Evolutionary conservation across 2,888 invertebrate genomes (phyloP).

Genomic region (Boloria selene): DNA sequence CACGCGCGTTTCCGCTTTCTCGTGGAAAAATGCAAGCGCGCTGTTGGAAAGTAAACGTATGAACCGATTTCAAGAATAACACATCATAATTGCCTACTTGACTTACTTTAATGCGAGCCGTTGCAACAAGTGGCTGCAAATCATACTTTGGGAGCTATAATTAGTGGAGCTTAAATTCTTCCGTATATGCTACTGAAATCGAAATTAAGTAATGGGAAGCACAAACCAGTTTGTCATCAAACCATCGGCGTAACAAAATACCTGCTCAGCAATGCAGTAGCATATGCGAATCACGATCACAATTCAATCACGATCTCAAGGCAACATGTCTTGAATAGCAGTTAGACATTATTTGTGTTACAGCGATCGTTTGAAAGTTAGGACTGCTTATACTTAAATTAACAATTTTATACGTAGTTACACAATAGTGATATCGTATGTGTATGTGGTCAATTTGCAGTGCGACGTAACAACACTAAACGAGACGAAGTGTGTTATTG

Average conservation of each 20-base stretch:
- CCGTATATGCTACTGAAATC: conserved; percentile 25
- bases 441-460: conserved; percentile 24
- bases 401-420: conserved; percentile 35
- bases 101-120: conserved; percentile 40
- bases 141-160: background rate
- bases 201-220: conserved; percentile 27
- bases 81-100: conserved; percentile 44
- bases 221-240: conserved; percentile 34
- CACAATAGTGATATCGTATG: conserved; percentile 35
- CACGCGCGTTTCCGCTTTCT: conserved; percentile 80
- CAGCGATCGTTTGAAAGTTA: conserved; percentile 41
- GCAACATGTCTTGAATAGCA: conserved; percentile 43
- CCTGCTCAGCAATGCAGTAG: conserved; percentile 31
- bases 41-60: conserved; percentile 73
- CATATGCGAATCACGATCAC: conserved; percentile 42
- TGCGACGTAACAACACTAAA: conserved; percentile 28
- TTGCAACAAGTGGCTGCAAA: conserved; percentile 19
- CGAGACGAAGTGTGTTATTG: conserved; percentile 16
- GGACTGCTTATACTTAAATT: conserved; percentile 36
- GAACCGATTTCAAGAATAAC: conserved; percentile 50
- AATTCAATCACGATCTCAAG: conserved; percentile 45
- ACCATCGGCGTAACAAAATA: conserved; percentile 32
- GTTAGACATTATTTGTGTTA: conserved; percentile 35
- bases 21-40: conserved; percentile 78
- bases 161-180: background rate